Base-by-base conservation (phyloP, 2,797 vertebrate genomes). In the Artibeus lituratus region DNA sequence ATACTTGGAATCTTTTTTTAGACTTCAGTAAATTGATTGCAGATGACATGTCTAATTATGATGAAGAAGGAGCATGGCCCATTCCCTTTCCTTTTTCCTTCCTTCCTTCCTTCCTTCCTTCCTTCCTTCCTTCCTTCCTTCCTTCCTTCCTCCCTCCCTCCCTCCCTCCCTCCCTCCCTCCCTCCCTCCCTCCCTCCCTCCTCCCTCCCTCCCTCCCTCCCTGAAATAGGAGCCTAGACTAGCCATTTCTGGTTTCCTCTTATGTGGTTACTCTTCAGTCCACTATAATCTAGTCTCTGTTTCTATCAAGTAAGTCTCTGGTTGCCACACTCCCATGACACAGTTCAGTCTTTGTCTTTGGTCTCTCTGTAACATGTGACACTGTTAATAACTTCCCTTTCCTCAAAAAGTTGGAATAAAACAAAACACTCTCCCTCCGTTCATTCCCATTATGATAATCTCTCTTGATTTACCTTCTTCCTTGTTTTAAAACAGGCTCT, bases 11-110 rank as follows among this genome's bases (percentile, higher is more conserved):
- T 98, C 99, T 99, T 98, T 99, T 99, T 98, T 98, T 99, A 99
- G 99, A 99, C 98, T 99, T 99, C 98, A 99, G 99, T 98, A 99
- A 99, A 96, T 99, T 99, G 99, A 99, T 99, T 98, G 99, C 99
- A 98, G 99, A 99, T 93, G 99, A 99, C 98, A 99, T 99, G 99
- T 99, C 99, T 77, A 99, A 99, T 98, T 99, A 99, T 86, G 99
- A 99, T 81, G 99, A 99, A 98, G 99, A 55, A 59, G 24, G 57
- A 26, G 24, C 24, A 59, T 12, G 24, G 10, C 24, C 57, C 24
- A 26, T 59, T 62, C 59, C 59, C 29, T 62, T 32, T 62, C 29
- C 29, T 32, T 32, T 62, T 29, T 19, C 24, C 26, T 62, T 2
- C 59, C 14, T 62, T 11, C 59, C 59, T 62, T 2, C 55, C 55